Conservation (phyloP, 2,113 vertebrate genomes). For the Boleophthalmus pectinirostris region DNA sequence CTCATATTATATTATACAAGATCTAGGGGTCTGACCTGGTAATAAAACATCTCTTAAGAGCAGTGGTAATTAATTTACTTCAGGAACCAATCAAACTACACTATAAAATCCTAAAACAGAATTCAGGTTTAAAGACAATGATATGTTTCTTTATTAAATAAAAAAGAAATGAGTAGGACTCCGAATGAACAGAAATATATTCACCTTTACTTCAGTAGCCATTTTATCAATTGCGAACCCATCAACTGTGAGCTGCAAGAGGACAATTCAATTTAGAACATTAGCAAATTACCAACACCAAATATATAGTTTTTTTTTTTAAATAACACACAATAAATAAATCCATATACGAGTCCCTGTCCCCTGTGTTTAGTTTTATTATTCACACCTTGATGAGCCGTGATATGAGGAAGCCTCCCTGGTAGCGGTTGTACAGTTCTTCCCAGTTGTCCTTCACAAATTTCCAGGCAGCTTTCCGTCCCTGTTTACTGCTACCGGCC, state of each 20-base stretch:
- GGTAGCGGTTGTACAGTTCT: slow-evolving; percentile 96
- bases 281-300: too few species aligned
- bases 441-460: slow-evolving; percentile 98
- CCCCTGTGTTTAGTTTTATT: not conserved
- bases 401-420: slow-evolving; percentile 98
- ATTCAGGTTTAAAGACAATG: too few species aligned
- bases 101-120: too few species aligned
- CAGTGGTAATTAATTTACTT: too few species aligned
- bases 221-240: slow-evolving; percentile 97
- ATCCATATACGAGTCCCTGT: not conserved
- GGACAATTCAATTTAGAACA: slow-evolving; percentile 9
- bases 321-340: not conserved
- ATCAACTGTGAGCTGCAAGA: slow-evolving; percentile 88
- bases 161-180: too few species aligned
- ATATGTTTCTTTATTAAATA: too few species aligned
- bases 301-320: not conserved
- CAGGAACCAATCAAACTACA: too few species aligned
- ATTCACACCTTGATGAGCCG: slow-evolving; percentile 91
- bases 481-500: slow-evolving; percentile 93
- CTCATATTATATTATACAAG: too few species aligned
- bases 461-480: slow-evolving; percentile 96
- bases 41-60: too few species aligned
- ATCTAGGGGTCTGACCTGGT: too few species aligned
- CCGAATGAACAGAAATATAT: slow-evolving; percentile 17
- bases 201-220: slow-evolving; percentile 97